These are phyloP conservation scores for Acomys russatus DNA, from an alignment of 2,797 vertebrate genomes.

Conservation along the genomic window DNA sequence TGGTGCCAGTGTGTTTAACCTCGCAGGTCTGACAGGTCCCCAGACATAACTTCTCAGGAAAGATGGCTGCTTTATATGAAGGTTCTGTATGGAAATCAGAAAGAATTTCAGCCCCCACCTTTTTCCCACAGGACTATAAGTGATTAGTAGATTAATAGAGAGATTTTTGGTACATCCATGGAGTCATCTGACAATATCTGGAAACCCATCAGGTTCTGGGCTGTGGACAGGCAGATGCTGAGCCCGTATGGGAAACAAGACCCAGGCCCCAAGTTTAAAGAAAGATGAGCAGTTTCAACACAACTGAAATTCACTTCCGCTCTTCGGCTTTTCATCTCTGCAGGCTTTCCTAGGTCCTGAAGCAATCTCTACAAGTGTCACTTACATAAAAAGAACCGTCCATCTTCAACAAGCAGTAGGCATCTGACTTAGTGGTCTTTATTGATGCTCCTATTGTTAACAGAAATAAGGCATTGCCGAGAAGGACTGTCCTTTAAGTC, in stretches of 20 bases:
- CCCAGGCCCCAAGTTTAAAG: neutral
- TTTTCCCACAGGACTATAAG: neutral
- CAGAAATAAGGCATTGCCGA: neutral
- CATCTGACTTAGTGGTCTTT: neutral
- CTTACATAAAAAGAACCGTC: neutral
- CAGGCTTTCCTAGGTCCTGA: neutral
- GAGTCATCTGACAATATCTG: neutral
- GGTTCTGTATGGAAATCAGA: neutral
- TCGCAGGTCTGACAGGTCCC: slow-evolving; percentile 13
- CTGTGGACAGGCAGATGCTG: neutral
- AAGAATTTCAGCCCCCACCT: neutral
- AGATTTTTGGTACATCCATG: neutral
- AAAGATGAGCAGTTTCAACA: neutral
- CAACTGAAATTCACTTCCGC: neutral
- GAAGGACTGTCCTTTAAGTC: neutral
- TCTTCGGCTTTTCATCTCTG: neutral
- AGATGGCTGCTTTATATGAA: neutral
- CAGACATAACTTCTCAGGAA: slow-evolving; percentile 43
- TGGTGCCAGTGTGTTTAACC: slow-evolving; percentile 3
- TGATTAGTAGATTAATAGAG: neutral
- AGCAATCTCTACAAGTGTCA: neutral
- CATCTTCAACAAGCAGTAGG: neutral
- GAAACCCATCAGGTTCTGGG: slow-evolving; percentile 1
- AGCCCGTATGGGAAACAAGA: neutral
- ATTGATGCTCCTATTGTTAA: neutral